Base-by-base conservation (phyloP, 2,888 invertebrate genomes). In the Apantesis nais region DNA sequence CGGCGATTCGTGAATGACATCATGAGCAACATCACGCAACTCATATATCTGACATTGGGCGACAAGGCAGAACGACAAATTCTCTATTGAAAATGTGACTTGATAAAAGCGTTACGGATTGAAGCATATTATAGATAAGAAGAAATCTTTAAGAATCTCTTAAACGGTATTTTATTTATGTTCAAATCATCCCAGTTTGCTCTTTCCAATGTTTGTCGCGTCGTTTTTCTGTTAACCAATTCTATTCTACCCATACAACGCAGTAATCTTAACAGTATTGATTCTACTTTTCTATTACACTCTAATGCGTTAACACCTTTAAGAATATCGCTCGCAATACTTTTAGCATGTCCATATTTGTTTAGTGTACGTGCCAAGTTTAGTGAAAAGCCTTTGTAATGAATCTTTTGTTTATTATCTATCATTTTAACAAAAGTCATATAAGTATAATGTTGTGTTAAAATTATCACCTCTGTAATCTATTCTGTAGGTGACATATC, bases 331-430 rank as follows among this genome's bases (percentile, higher is more conserved):
- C 65, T 79, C 78, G 82, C 82, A 81, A 78, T 83, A 83, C 85
- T 84, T 83, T 86, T 87, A 86, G 82, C 84, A 77, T 71, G 67
- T 76, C 78, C 81, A 84, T 85, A 82, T 85, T 84, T 83, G 79
- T 67, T 68, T 74, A 73, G 65, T 62, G 66, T 73, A 80, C 79
- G 79, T 78, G 80, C 79, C 75, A 80, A 86, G 29, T 58, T 58
- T 58, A 44, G 19, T 39, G 25, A 19, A 39, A 16, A 29, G 25
- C 31, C n/a, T 44, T 60, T 60, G 41, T 60, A n/a, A 64, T 29
- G 29, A 16, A 58, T 16, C 16, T 16, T 14, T 58, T 58, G 16
- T 55, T 29, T 14, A 14, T 55, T 55, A 48, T 29, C 58, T 29
- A 29, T 58, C 1, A 58, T 29, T 29, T 58, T 58, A 58, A 5